Conservation (phyloP, 2,113 vertebrate species). For the Archocentrus centrarchus region DNA sequence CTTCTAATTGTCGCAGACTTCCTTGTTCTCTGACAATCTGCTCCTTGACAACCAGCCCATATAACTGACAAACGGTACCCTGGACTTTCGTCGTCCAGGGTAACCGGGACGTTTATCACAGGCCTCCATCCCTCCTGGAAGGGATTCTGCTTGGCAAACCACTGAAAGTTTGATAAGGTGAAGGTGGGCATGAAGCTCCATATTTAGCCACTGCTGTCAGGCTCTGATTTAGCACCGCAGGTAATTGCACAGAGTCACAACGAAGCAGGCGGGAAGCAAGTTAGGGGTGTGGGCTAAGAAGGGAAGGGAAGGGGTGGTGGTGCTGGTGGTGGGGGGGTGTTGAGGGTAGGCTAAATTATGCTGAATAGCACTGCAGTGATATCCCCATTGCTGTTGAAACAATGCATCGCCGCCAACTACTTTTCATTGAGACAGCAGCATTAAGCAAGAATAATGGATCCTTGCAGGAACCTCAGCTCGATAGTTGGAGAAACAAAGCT, state of each 20-base stretch:
- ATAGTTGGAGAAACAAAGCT: constrained; percentile 75
- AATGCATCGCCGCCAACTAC: constrained; percentile 68
- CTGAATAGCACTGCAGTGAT: constrained; percentile 68
- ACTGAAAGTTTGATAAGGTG: constrained; percentile 67
- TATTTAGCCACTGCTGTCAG: constrained; percentile 68
- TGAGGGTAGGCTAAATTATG: constrained; percentile 53
- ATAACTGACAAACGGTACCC: constrained; percentile 71
- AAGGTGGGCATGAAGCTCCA: constrained; percentile 59
- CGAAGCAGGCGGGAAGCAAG: constrained; percentile 41
- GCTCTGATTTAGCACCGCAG: constrained; percentile 67
- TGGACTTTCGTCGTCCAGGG: constrained; percentile 50
- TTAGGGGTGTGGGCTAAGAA: constrained; percentile 25
- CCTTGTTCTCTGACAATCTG: constrained; percentile 71
- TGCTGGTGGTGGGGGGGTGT: no score
- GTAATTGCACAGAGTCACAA: constrained; percentile 65
- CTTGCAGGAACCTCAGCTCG: constrained; percentile 69
- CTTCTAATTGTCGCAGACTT: constrained; percentile 72
- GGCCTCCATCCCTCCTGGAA: constrained; percentile 34
- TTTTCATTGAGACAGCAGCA: constrained; percentile 72
- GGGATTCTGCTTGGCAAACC: constrained; percentile 46
- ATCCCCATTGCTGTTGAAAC: constrained; percentile 68
- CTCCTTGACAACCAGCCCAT: constrained; percentile 68
- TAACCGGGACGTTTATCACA: constrained; percentile 54
- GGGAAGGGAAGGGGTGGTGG: neutral
- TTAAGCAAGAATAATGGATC: constrained; percentile 80